Percentiles rank a stretch among this genome's conserved stretches.
phyloP scores from a whole-genome alignment of 2,888 invertebrate species.

The Mycalesis mineus region DNA sequence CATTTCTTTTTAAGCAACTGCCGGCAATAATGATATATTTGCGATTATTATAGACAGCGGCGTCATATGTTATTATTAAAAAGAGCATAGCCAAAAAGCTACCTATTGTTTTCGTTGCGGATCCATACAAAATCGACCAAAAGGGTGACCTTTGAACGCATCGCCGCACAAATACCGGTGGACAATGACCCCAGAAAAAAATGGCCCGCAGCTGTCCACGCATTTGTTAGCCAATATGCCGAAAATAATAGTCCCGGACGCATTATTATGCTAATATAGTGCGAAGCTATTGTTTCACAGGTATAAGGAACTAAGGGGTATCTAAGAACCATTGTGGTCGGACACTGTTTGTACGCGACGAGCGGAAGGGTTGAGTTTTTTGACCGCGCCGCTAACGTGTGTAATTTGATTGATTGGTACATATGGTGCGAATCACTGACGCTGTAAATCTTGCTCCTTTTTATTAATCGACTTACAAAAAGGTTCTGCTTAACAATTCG shows the following conservation, averaged over 20 bases:
- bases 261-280: constrained; percentile 73
- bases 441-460: constrained; percentile 9
- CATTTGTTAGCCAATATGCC: constrained; percentile 63
- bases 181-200: constrained; percentile 61
- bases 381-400: constrained; percentile 45
- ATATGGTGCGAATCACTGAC: constrained; percentile 44
- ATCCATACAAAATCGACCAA: constrained; percentile 19
- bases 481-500: too few relatives aligned
- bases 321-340: constrained; percentile 57
- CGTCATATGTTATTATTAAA: constrained; percentile 6
- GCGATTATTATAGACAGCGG: not conserved
- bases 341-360: constrained; percentile 40
- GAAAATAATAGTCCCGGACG: constrained; percentile 64
- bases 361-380: constrained; percentile 54
- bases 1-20: too few relatives aligned
- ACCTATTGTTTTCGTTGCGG: constrained; percentile 26
- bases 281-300: constrained; percentile 69
- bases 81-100: constrained; percentile 20
- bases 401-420: constrained; percentile 67
- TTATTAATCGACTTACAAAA: too few relatives aligned
- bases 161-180: constrained; percentile 58
- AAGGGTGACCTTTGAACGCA: constrained; percentile 53
- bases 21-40: not conserved
- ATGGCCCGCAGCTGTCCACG: constrained; percentile 65
- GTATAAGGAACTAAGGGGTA: constrained; percentile 42